A percentile compares a stretch with the other conserved stretches of the same genome.
These are phyloP conservation scores for Syngnathus floridae DNA, from an alignment of 2,113 vertebrate species.

Conservation along the genomic window DNA sequence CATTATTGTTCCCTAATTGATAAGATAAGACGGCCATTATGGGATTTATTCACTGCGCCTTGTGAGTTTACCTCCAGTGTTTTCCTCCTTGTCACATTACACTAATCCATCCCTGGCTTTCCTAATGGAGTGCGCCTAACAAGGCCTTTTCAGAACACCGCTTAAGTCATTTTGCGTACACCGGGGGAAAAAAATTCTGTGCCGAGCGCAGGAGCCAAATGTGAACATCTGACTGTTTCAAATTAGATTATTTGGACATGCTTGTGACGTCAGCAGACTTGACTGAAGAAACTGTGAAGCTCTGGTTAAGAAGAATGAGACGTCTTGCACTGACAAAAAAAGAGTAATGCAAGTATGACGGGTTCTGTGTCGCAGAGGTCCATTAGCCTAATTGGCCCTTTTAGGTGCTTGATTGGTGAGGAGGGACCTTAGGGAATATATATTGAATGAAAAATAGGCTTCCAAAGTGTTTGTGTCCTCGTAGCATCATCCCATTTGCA, in stretches of 20 bases:
- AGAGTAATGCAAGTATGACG: conserved; percentile 17
- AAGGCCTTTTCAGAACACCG: conserved; percentile 55
- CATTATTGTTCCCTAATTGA: conserved; percentile 65
- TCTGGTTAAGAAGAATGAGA: conserved; percentile 25
- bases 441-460: conserved; percentile 23
- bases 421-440: conserved; percentile 38
- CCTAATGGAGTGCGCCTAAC: conserved; percentile 48
- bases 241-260: conserved; percentile 48
- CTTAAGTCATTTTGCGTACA: conserved; percentile 55
- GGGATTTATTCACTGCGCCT: conserved; percentile 44
- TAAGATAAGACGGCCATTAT: conserved; percentile 61
- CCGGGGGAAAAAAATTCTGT: conserved; percentile 6
- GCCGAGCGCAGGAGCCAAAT: conserved; percentile 25
- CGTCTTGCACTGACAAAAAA: conserved; percentile 19
- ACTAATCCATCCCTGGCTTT: conserved; percentile 46
- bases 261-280: conserved; percentile 35
- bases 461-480: conserved; percentile 25
- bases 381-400: conserved; percentile 68
- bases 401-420: conserved; percentile 66
- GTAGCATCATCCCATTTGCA: conserved; percentile 54
- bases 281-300: conserved; percentile 9
- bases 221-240: conserved; percentile 53
- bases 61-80: conserved; percentile 28
- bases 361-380: conserved; percentile 36
- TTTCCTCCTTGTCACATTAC: conserved; percentile 27